Conservation (phyloP, 2,113 vertebrate species). For the Scytalopus superciliaris region DNA sequence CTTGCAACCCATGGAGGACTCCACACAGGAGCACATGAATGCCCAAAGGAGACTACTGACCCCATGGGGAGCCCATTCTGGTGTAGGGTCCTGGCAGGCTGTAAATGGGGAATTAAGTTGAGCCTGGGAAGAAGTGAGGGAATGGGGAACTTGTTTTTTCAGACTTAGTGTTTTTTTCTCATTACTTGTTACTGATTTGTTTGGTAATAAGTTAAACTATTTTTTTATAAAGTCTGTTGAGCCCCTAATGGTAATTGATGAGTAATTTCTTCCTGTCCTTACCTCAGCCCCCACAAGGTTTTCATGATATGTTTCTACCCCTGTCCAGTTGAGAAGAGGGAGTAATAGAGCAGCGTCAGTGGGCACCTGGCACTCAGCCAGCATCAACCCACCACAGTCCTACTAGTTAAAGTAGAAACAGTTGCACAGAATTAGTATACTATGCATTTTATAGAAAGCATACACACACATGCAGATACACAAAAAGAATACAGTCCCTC, state of each 20-base stretch:
- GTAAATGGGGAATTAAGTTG: background rate
- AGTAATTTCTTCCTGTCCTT: background rate
- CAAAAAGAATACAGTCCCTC: background rate
- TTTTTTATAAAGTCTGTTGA: background rate
- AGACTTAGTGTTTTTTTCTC: background rate
- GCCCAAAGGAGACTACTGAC: background rate
- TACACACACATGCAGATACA: background rate
- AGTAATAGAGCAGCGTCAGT: background rate
- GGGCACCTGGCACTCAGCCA: background rate
- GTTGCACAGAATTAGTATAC: background rate
- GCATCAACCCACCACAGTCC: background rate
- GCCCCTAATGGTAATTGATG: background rate
- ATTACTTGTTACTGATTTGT: background rate
- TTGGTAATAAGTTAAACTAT: background rate
- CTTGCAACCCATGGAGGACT: rapidly evolving
- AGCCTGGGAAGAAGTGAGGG: background rate
- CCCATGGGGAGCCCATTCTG: background rate
- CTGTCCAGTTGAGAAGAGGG: background rate
- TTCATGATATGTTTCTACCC: background rate
- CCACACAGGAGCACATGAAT: background rate
- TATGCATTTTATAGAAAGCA: background rate
- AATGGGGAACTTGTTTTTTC: background rate
- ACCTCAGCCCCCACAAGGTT: background rate
- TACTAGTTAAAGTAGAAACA: background rate
- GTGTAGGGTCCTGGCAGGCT: background rate